Conservation (phyloP, 1,140 invertebrate species). For the Drosophila miranda region DNA sequence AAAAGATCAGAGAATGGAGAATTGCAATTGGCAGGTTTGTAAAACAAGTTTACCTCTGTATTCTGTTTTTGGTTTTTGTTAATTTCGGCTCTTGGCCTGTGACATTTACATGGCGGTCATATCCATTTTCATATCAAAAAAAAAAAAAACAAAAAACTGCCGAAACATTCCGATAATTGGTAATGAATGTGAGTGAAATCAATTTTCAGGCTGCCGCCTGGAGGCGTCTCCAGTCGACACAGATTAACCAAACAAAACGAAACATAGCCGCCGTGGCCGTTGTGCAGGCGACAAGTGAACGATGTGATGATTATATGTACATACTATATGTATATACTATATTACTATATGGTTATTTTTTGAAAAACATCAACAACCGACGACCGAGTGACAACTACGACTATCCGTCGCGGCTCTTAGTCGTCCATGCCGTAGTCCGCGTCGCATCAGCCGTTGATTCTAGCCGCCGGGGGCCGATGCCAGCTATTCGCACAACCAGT, state of each 20-base stretch:
- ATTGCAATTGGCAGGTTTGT: constrained; percentile 57
- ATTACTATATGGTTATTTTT: no score
- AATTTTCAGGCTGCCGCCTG: background rate
- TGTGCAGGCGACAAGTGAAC: no score
- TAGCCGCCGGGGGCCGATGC: constrained; percentile 57
- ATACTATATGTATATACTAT: no score
- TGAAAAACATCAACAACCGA: no score
- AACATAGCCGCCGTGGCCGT: no score
- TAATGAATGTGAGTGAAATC: constrained; percentile 4
- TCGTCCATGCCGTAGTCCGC: constrained; percentile 20
- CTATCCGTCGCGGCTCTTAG: constrained; percentile 35
- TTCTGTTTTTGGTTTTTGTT: constrained; percentile 21
- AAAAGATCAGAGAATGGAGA: constrained; percentile 6
- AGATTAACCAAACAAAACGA: no score
- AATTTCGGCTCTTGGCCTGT: constrained; percentile 34
- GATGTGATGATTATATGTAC: no score
- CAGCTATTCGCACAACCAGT: constrained; percentile 75
- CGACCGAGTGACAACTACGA: constrained; percentile 37
- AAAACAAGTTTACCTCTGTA: constrained; percentile 67
- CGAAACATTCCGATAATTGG: constrained; percentile 4
- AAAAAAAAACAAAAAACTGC: background rate
- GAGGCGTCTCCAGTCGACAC: background rate
- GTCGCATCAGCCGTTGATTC: constrained; percentile 58
- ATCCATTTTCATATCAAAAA: no score
- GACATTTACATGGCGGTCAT: constrained; percentile 61